Percentiles rank a stretch among this genome's conserved stretches.
Conservation (phyloP, 1,140 invertebrate genomes). For the Metopolophium dirhodum region DNA sequence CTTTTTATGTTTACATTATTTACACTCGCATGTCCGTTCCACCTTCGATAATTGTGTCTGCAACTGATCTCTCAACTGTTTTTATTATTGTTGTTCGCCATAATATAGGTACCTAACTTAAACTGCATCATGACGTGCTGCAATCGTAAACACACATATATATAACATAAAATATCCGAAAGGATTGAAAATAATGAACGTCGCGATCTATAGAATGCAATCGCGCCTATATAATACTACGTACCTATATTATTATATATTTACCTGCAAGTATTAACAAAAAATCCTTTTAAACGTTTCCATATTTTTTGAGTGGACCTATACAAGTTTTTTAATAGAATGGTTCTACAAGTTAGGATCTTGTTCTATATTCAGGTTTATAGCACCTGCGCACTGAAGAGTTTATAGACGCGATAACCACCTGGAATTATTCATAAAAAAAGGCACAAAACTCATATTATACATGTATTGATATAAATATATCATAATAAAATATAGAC, state of each 20-base stretch:
- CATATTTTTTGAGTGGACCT: neutral
- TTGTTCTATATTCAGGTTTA: neutral
- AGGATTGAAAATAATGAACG: neutral
- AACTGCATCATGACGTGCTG: neutral
- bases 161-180: neutral
- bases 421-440: neutral
- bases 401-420: neutral
- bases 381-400: neutral
- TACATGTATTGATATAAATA: neutral
- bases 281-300: neutral
- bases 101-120: conserved; percentile 23
- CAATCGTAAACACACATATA: neutral
- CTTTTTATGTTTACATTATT: conserved; percentile 29
- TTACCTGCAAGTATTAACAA: neutral
- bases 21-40: conserved; percentile 30
- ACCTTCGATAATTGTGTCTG: conserved; percentile 14
- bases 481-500: neutral
- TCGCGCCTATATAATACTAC: neutral
- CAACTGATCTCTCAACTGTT: conserved; percentile 30
- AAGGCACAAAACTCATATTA: neutral
- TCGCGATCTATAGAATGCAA: neutral
- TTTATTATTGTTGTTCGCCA: neutral
- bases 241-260: neutral
- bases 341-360: neutral
- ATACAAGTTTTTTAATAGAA: neutral